Evolutionary conservation across 2,888 invertebrate species (phyloP), one percentile per base, ranked within the genome.

Genomic region (Polyploca ridens): DNA sequence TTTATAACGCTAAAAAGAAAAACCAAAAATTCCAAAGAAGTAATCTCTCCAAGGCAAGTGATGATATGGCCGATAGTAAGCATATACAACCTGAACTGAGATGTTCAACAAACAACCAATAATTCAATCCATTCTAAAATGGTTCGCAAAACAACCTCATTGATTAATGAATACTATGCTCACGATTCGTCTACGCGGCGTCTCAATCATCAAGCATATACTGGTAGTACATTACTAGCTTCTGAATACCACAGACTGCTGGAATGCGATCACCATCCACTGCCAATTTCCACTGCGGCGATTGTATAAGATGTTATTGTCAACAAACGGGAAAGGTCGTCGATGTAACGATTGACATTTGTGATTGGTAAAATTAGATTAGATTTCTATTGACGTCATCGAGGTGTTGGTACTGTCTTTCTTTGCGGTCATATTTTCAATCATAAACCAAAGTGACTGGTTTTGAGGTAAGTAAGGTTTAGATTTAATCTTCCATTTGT

Each of bases 221-320:
- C 14, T 44, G 5, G n/a, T n/a, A 41, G 8, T 5, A 46, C 14
- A n/a, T 46, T 13, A 10, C 54, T 19, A 54, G 54, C 19, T 19
- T 10, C n/a, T 10, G 19, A 54, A 54, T 54, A 54, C 41, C 38
- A 38, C 7, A 8, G 54, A 19, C 19, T 54, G 10, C 19, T 19
- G 19, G 54, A 54, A 54, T 54, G 54, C 54, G 54, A 54, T 54
- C 54, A 54, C 54, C 54, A 54, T 54, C 14, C 54, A 54, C 54
- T 54, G 54, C 54, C 54, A 54, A 54, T 54, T 54, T 54, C 54
- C 46, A 46, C n/a, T 46, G n/a, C 46, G n/a, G n/a, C n/a, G 10
- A 54, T 54, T 54, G 54, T 54, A 54, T 54, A 54, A 54, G 8
- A 54, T 54, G 54, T 54, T 54, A 54, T 54, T 19, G 19, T 54